Evolutionary conservation across 2,888 invertebrate species (phyloP), one percentile per base, ranked within the genome.

Genomic region (Syrista parreyssii): DNA sequence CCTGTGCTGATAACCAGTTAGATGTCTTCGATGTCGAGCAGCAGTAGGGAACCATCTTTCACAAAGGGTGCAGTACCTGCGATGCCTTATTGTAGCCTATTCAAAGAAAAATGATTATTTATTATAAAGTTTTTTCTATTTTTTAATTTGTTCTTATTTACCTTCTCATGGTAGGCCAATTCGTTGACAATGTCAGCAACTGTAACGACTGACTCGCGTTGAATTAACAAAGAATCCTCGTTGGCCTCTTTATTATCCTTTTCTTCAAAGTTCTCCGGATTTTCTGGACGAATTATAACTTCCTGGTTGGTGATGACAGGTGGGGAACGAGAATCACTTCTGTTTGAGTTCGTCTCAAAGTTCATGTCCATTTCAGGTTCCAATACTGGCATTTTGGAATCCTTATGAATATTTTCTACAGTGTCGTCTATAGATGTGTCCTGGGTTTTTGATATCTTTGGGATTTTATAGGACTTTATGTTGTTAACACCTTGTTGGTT

Each of bases 31-130:
- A 78, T 91, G 90, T 74, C 90, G 84, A 6, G 88, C 84, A 1
- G 89, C 88, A 30, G 91, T 89, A 68, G 91, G 89, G 73, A 92
- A 92, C 89, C 91, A 91, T 75, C 89, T 87, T 79, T 92, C 91
- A 78, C 92, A 92, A 33, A 92, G 86, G 68, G 88, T 89, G 75
- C 92, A 92, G 78, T 92, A 91, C n/a, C 89, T 87, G 75, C 86
- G 86, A 79, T 91, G 90, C 33, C 86, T 90, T 81, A 91, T 91
- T 71, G 90, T 91, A 75, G 91, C 91, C 91, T 91, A 31, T 73
- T 33, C 12, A 73, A 68, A 40, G 30, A 68, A 32, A 55, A 15
- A 34, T 15, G 12, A 32, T 74, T 32, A 68, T n/a, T 40, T 74
- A 74, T 55, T 31, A 68, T 31, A 68, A 9, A 40, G 11, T 40